Evolutionary conservation across 2,888 invertebrate species (phyloP), one percentile per base, ranked within the genome.

Genomic region (Timema cristinae): DNA sequence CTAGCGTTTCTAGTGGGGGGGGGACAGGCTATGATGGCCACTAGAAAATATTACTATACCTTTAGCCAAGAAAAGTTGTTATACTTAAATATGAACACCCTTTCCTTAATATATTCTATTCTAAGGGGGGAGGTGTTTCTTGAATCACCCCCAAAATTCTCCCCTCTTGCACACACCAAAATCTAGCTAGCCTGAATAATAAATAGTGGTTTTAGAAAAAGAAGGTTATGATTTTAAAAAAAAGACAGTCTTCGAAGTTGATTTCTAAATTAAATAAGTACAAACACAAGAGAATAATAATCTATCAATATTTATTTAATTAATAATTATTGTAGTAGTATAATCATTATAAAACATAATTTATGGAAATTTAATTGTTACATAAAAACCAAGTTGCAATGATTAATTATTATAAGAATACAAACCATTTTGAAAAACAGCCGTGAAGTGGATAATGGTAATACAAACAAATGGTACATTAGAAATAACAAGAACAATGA

Each of bases 301-400:
- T 66, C 71, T 72, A 72, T 72, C 68, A 74, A 74, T 74, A 72
- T 72, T 72, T 32, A 32, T 32, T 74, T 73, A 71, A 73, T 74
- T 69, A 74, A 72, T 74, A 71, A 70, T 67, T 71, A 59, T 69
- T 32, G 32, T 32, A 71, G 67, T 71, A 71, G 51, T 54, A 72
- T 72, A 63, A 74, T 72, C 50, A 71, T 69, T 72, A 74, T 73
- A 70, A 74, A 71, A 74, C 69, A 72, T 63, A 71, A 72, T 56
- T 74, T 69, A 72, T 69, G 71, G 54, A 69, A 72, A 56, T 73
- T 70, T 48, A 66, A 68, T 49, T 69, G 67, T 71, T 71, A 74
- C 71, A 73, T 15, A 74, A 16, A 72, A 66, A 59, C 47, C n/a
- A 70, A 50, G 66, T 50, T 68, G 51, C 68, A 51, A 48, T 66